phyloP scores from a whole-genome alignment of 2,797 vertebrate species.

The Notolepis coatsorum region DNA sequence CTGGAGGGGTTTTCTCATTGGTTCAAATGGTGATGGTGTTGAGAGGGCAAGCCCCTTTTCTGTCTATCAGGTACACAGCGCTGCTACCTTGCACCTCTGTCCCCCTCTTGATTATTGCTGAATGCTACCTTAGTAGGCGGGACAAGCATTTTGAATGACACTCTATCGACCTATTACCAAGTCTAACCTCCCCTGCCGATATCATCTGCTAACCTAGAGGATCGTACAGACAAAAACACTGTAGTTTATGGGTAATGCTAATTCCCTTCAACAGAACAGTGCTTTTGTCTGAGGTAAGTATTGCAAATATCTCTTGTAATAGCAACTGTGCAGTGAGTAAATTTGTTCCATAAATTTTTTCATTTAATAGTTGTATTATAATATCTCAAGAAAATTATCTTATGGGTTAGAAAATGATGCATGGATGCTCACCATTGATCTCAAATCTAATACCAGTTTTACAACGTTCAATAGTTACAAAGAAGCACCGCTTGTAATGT shows the following conservation, averaged over 20 bases:
- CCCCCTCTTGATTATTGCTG: constrained; percentile 57
- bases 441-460: too few species aligned
- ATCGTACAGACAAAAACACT: constrained; percentile 41
- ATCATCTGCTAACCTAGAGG: constrained; percentile 48
- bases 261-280: constrained; percentile 63
- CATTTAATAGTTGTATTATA: neutral
- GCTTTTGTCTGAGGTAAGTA: constrained; percentile 70
- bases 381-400: too few species aligned
- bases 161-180: constrained; percentile 18
- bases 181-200: constrained; percentile 41
- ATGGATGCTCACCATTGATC: too few species aligned
- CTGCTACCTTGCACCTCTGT: constrained; percentile 72
- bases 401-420: too few species aligned
- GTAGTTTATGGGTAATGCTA: constrained; percentile 45
- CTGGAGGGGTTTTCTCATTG: constrained; percentile 15
- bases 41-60: constrained; percentile 70
- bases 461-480: too few species aligned
- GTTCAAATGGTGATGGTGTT: constrained; percentile 16
- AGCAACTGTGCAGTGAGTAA: too few species aligned
- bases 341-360: too few species aligned
- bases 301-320: constrained; percentile 19
- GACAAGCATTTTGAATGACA: constrained; percentile 65
- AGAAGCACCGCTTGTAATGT: too few species aligned
- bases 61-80: constrained; percentile 70
- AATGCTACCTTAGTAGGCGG: constrained; percentile 66